These are phyloP conservation scores for Adelphocoris suturalis DNA, from an alignment of 2,888 invertebrate species.

Conservation along the genomic window DNA sequence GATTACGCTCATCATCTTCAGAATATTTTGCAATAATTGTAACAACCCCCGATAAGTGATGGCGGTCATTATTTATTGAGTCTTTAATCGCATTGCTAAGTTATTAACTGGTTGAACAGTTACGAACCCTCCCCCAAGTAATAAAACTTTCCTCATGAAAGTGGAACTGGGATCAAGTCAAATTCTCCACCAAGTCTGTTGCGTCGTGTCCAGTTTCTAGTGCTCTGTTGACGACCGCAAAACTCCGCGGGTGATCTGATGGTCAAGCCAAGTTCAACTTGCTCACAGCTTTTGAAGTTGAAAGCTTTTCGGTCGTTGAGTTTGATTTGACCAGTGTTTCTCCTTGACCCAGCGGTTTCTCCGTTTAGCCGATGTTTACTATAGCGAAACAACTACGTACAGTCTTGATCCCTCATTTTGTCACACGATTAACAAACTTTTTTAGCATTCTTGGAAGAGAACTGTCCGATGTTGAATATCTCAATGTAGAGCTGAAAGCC, in stretches of 20 bases:
- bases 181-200: neutral
- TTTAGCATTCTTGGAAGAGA: neutral
- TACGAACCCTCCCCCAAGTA: too few relatives aligned
- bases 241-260: constrained; percentile 18
- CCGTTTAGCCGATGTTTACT: neutral
- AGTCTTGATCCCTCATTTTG: neutral
- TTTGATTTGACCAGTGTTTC: neutral
- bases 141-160: too few relatives aligned
- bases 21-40: too few relatives aligned
- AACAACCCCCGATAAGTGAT: too few relatives aligned
- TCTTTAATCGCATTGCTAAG: too few relatives aligned
- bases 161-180: neutral
- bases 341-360: constrained; percentile 11
- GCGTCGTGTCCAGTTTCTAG: neutral
- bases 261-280: constrained; percentile 23
- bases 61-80: too few relatives aligned
- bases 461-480: neutral
- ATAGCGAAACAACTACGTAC: neutral
- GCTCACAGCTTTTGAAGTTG: neutral
- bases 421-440: neutral
- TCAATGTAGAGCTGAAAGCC: too few relatives aligned
- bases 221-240: constrained; percentile 5
- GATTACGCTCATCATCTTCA: too few relatives aligned
- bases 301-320: constrained; percentile 24
- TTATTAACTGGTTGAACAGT: too few relatives aligned